These are phyloP conservation scores for Petrocephalus schoutedeni DNA, from an alignment of 2,797 vertebrate species.

Conservation along the genomic window DNA sequence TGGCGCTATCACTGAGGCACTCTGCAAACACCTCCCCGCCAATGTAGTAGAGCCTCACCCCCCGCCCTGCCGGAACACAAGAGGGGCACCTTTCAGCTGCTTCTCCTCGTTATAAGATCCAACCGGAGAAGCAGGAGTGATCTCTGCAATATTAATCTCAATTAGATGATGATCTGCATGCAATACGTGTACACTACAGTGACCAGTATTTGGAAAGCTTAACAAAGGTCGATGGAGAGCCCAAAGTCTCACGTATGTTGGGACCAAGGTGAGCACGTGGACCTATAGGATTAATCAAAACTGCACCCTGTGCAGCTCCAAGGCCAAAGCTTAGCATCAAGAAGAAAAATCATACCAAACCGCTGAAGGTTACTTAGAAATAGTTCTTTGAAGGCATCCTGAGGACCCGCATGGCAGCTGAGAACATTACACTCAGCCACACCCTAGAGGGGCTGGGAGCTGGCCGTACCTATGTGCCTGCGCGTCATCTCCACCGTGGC, in stretches of 20 bases:
- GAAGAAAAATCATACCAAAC: not conserved
- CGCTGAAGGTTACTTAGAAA: not conserved
- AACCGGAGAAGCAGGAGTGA: not conserved
- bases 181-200: not conserved
- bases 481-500: slow-evolving; percentile 89
- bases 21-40: slow-evolving; percentile 97
- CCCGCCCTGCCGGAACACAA: slow-evolving; percentile 69
- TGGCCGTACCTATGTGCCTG: slow-evolving; percentile 82
- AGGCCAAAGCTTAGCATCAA: not conserved
- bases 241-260: not conserved
- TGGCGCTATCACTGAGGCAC: slow-evolving; percentile 91
- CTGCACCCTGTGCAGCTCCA: not conserved
- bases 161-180: not conserved
- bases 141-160: not conserved
- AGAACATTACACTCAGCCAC: too few relatives aligned
- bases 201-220: not conserved
- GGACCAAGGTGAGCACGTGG: not conserved
- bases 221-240: too few relatives aligned
- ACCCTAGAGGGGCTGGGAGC: not conserved
- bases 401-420: not conserved
- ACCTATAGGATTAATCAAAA: not conserved
- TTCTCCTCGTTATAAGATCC: not conserved
- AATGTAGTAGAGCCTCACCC: slow-evolving; percentile 94
- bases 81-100: not conserved
- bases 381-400: not conserved